A percentile compares a stretch with the other conserved stretches of the same genome.
Conservation (phyloP, 2,797 vertebrate species). For the Heteromormyrus szaboi region DNA sequence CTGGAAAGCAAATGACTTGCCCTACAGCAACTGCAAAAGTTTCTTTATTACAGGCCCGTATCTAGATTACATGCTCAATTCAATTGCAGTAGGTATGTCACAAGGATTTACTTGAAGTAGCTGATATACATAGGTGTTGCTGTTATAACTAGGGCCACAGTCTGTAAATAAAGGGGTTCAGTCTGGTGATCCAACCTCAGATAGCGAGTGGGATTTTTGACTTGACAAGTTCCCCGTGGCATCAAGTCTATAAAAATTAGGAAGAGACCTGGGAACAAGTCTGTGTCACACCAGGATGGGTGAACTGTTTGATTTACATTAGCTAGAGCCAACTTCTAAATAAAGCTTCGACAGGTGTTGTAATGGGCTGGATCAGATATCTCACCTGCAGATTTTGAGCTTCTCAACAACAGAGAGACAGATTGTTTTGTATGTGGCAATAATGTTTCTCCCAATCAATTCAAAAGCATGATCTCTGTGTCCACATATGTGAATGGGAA, state of each 20-base stretch:
- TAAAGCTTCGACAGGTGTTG: not conserved
- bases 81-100: not conserved
- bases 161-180: not conserved
- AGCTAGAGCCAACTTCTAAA: not conserved
- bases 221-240: not conserved
- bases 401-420: not conserved
- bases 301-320: not conserved
- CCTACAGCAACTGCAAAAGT: not conserved
- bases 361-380: not conserved
- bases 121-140: not conserved
- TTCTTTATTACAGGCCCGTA: not conserved
- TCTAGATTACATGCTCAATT: not conserved
- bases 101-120: not conserved
- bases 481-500: not conserved
- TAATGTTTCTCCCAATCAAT: not conserved
- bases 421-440: not conserved
- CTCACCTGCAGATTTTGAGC: not conserved
- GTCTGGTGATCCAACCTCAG: not conserved
- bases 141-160: not conserved
- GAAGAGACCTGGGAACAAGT: not conserved
- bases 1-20: not conserved
- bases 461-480: not conserved
- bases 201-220: not conserved
- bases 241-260: not conserved
- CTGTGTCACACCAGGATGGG: not conserved